Base-by-base conservation (phyloP, 2,113 vertebrate genomes). In the Hippopotamus amphibius region DNA sequence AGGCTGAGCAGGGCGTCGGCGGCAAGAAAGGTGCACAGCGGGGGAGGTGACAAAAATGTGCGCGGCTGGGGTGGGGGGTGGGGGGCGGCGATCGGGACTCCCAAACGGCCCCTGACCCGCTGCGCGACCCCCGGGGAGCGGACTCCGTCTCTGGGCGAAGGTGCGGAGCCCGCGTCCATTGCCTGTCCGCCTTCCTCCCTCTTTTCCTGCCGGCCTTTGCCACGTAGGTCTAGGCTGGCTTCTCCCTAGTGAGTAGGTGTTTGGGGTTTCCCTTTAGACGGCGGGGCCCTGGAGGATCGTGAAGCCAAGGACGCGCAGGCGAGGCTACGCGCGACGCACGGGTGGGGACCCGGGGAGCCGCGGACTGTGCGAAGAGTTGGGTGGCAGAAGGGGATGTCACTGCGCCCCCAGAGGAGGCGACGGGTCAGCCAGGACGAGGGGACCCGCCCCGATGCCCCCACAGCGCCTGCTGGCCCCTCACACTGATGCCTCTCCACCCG, bases 61-160 rank as follows among this genome's bases (percentile, higher is more conserved):
- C 15, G 6, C 11, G 17, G 11, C 33, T 1, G 0, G 1, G 43
- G 74, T 5, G 16, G 28, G 0, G 1, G 43, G 74, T 5, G 16
- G 28, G 41, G 24, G 43, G 10, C 33, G 1, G 72, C 22, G 61
- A 21, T 28, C 33, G 1, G 19, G 22, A 10, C 43, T 13, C 17
- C 14, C 6, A 7, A 53, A 74, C 3, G 3, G 53, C 37, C 30
- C 41, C 13, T 0, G 3, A 15, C 80, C 1, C 6, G 1, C 43
- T 7, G 15, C 33, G 61, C 26, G 37, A 71, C 37, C 43, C 12
- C 57, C 37, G 5, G 84, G 37, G 15, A 28, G 69, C 24, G 12
- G 68, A 26, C 33, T 72, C 66, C 1, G 4, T 17, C 37, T n/a
- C 55, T 21, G 37, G 12, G 46, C 12, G 5, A 12, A n/a, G 10